A percentile compares a stretch with the other conserved stretches of the same genome.
These are phyloP conservation scores for Alviniconcha strummeri DNA, from an alignment of 2,888 invertebrate genomes.

Conservation along the genomic window DNA sequence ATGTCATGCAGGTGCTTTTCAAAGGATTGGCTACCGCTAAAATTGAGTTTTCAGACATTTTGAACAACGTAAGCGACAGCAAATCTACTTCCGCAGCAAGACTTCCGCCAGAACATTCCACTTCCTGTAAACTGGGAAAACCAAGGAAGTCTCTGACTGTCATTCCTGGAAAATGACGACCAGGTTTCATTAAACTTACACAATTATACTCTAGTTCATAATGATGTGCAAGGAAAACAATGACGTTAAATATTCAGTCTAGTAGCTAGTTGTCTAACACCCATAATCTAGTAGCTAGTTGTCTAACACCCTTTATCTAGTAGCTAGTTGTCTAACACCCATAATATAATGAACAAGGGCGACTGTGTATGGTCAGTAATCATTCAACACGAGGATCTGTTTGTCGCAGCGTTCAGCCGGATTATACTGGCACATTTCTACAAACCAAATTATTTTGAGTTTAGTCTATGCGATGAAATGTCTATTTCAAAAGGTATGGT, in stretches of 20 bases:
- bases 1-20: constrained; percentile 12
- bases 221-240: neutral
- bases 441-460: too few relatives aligned
- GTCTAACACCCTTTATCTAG: too few relatives aligned
- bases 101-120: constrained; percentile 26
- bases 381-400: too few relatives aligned
- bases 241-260: neutral
- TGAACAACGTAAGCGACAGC: constrained; percentile 13
- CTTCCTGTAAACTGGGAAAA: constrained; percentile 20
- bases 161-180: constrained; percentile 17
- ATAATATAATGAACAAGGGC: neutral
- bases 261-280: too few relatives aligned
- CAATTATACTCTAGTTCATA: neutral
- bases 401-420: too few relatives aligned
- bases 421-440: too few relatives aligned
- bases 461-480: too few relatives aligned
- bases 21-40: neutral
- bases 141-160: constrained; percentile 20
- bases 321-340: too few relatives aligned
- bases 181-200: neutral
- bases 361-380: neutral
- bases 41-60: neutral
- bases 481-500: too few relatives aligned
- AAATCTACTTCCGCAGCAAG: constrained; percentile 1
- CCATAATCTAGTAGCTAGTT: too few relatives aligned